Evolutionary conservation across 2,797 vertebrate genomes (phyloP), one percentile per base, ranked within the genome.

Genomic region (Oryzias dopingdopingensis): DNA sequence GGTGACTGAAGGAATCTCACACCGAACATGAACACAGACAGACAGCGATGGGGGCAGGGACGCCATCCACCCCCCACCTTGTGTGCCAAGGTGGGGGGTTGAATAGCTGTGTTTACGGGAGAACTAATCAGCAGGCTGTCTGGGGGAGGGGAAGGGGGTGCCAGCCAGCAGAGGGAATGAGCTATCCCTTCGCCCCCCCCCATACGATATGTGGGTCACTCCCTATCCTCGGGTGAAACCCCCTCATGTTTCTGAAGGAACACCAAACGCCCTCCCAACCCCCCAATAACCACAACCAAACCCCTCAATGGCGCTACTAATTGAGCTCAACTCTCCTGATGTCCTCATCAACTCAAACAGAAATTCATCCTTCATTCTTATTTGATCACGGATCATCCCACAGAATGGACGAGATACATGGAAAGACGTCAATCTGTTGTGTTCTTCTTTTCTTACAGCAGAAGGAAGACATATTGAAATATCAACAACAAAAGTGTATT

Each of bases 201-300:
- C 59, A 47, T 67, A 17, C 24, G 45, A 80, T 85, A 88, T 87
- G 68, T 88, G 84, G 88, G 88, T 89, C 83, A 87, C 73, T 74
- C 74, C 67, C 62, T 67, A 49, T 84, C 88, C 82, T 84, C 52
- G 60, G 79, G 86, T 74, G 72, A 79, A 84, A 37, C 79, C 72
- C 62, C 54, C 70, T 72, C 23, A 0, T 65, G 42, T 42, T 72
- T 72, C 54, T 5, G 17, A 59, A 59, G 42, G 42, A 80, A 75
- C 58, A 59, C 66, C 58, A 65, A 71, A 10, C 32, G 10, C 58
- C 63, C 52, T 41, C 23, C 32, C 50, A 17, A 64, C 15, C 57
- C 71, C 59, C 20, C 43, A 29, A 62, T 65, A 61, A 54, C 62
- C 62, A 40, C 67, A 80, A 72, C 48, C 70, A 74, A 69, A 44